phyloP scores from a whole-genome alignment of 2,113 vertebrate species.

The Neotoma lepida region DNA sequence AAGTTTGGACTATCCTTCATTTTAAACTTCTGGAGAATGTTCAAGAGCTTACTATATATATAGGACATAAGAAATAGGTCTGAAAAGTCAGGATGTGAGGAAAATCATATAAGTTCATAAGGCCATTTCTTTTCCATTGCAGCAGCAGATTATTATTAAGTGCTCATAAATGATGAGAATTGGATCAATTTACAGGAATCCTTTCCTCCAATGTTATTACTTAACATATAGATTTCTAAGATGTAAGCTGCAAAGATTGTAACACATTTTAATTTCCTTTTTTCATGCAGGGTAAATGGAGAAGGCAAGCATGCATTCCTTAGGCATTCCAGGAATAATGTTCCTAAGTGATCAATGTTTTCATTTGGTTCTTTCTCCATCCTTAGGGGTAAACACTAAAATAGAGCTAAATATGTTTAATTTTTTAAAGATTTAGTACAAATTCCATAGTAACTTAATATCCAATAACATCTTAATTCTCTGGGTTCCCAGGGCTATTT shows the following conservation, averaged over 20 bases:
- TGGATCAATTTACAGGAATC: conserved; percentile 15
- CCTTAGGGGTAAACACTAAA: conserved; percentile 69
- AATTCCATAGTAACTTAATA: conserved; percentile 69
- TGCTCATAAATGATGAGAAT: conserved; percentile 37
- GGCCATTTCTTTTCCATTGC: background rate
- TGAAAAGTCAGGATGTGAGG: conserved; percentile 43
- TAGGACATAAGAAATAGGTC: conserved; percentile 10
- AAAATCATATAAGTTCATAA: conserved; percentile 50
- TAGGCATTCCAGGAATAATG: conserved; percentile 53
- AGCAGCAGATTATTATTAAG: conserved; percentile 45
- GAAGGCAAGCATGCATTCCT: conserved; percentile 59
- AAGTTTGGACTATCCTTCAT: conserved; percentile 1
- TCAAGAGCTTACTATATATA: background rate
- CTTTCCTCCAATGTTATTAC: background rate
- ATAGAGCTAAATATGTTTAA: conserved; percentile 70
- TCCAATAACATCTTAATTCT: conserved; percentile 59
- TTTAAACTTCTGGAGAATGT: conserved; percentile 35
- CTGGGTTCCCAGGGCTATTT: conserved; percentile 71
- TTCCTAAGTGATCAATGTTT: conserved; percentile 65
- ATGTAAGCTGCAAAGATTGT: conserved; percentile 17
- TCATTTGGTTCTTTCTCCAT: conserved; percentile 66
- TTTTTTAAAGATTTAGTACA: conserved; percentile 63
- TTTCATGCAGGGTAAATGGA: background rate
- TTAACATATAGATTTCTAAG: conserved; percentile 45
- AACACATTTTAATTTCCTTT: conserved; percentile 53